Evolutionary conservation across 2,888 invertebrate species (phyloP), one percentile per base, ranked within the genome.

Genomic region (Pycnomerus fuliginosus): DNA sequence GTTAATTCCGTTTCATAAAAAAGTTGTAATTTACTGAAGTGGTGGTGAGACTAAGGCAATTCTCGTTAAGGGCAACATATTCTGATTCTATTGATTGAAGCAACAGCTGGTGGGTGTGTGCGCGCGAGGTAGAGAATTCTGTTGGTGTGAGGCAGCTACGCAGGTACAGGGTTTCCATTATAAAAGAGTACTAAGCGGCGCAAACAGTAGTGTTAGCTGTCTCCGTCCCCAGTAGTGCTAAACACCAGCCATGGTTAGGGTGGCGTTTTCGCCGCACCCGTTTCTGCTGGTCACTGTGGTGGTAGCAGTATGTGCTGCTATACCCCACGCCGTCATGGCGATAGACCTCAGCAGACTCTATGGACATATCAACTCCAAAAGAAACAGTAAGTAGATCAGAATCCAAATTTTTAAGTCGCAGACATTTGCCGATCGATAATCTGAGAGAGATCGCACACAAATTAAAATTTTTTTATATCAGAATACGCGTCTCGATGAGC

Each of bases 321-420:
- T 84, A 63, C 84, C 85, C 32, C 78, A 79, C 59, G 76, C 80
- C 40, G 82, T 80, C 58, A 76, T 80, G 68, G 85, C 87, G 53
- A 82, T 90, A 59, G 90, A 90, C 76, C 80, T 90, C 60, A 87
- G 85, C 73, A 81, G 85, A 52, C 80, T 90, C 42, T 90, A 90
- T 64, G 89, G 88, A 11, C 89, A 89, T 68, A 74, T 80, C 56
- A 81, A 80, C 65, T 77, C 80, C 49, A 87, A 87, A 68, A 74
- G 86, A 57, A 81, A 82, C 58, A 85, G 86, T 86, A 65, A 80
- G 81, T 73, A 35, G 28, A 33, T 4, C 20, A n/a, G n/a, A 27
- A 33, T 27, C 11, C 31, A 4, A 31, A 12, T 28, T 28, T 14
- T 22, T 14, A 35, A 61, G 58, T 56, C 60, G 60, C 60, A 59